These are phyloP conservation scores for Brienomyrus brachyistius DNA, from an alignment of 2,113 vertebrate species.

Conservation along the genomic window DNA sequence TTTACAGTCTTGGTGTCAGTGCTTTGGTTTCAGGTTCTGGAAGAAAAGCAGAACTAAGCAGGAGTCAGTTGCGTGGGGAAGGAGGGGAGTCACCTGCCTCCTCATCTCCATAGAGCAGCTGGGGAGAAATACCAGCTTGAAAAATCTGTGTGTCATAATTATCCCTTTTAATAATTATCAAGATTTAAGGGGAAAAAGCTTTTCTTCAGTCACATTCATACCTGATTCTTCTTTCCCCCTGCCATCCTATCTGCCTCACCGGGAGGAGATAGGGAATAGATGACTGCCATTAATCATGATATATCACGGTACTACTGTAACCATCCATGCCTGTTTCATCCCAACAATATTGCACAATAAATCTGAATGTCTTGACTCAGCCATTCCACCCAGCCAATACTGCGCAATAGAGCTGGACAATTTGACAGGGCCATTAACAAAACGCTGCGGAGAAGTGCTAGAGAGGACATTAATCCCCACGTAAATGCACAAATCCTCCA, in stretches of 20 bases:
- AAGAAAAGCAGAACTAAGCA: neutral
- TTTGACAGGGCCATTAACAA: conserved; percentile 62
- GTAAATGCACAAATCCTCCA: conserved; percentile 51
- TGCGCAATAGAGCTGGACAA: conserved; percentile 56
- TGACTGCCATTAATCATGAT: neutral
- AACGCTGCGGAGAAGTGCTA: conserved; percentile 58
- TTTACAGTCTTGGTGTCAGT: neutral
- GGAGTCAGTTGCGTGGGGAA: neutral
- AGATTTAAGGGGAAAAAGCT: neutral
- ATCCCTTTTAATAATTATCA: neutral
- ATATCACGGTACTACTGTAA: conserved; percentile 27
- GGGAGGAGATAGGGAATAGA: neutral
- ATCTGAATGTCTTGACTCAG: conserved; percentile 51
- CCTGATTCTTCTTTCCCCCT: neutral
- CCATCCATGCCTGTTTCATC: conserved; percentile 32
- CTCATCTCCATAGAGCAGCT: neutral
- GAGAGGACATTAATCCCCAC: conserved; percentile 53
- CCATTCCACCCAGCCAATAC: conserved; percentile 55
- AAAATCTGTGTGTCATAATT: neutral
- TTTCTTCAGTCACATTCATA: neutral
- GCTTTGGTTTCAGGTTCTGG: neutral
- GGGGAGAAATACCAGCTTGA: neutral
- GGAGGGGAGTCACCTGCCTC: neutral
- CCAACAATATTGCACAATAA: conserved; percentile 50
- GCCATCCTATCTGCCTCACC: neutral